Conservation (phyloP, 2,888 invertebrate species). For the Uropetala carovei region DNA sequence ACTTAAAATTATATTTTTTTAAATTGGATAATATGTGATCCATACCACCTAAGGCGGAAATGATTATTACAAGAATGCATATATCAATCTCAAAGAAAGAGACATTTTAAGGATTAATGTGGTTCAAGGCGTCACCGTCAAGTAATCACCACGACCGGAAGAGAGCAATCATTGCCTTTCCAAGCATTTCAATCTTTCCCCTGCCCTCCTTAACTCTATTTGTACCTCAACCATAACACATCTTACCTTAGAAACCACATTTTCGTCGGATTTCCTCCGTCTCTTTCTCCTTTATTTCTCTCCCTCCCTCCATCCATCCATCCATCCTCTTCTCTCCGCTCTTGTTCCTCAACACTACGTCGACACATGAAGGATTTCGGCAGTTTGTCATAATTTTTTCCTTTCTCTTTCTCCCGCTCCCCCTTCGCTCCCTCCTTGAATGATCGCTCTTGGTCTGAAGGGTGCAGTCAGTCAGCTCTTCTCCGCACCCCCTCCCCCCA, state of each 20-base stretch:
- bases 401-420: background rate
- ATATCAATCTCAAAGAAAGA: background rate
- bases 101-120: background rate
- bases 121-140: background rate
- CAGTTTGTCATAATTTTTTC: conserved; percentile 53
- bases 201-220: background rate
- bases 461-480: conserved; percentile 30
- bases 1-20: too few species aligned
- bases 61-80: background rate
- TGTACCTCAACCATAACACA: conserved; percentile 16
- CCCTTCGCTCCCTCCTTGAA: background rate
- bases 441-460: background rate
- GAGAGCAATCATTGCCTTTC: background rate
- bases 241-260: conserved; percentile 35
- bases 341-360: background rate
- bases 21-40: background rate
- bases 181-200: conserved; percentile 21
- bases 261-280: background rate
- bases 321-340: background rate
- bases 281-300: background rate
- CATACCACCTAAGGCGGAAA: background rate
- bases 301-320: background rate
- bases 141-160: background rate
- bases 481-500: background rate
- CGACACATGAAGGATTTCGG: conserved; percentile 62